Base-by-base conservation (phyloP, 2,888 invertebrate species). In the Oxycera nigricornis region DNA sequence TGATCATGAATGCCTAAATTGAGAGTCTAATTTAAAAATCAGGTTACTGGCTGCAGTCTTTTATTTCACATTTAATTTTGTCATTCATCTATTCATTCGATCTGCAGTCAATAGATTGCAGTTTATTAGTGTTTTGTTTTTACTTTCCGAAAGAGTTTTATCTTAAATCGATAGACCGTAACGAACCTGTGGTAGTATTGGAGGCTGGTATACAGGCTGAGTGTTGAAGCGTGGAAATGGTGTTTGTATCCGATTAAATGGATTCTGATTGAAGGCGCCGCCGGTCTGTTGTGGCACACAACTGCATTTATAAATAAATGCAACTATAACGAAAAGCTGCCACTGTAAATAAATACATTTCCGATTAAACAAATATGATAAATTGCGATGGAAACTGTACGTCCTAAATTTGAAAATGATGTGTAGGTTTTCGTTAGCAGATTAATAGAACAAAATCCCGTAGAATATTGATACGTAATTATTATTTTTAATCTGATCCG, bases 121-220 rank as follows among this genome's bases (percentile, higher is more conserved):
- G 11, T 46, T 11, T 7, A 46, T 46, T 17, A 46, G 46, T 46
- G 3, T 11, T 2, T 46, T 46, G 14, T 7, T 7, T 35, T 11
- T 17, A 46, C 11, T 3, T 7, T 46, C n/a, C 46, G 3, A 46
- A 46, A 2, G 14, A 3, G 17, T n/a, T 46, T 46, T 14, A n/a
- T 46, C 46, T 46, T 3, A 7, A 46, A 46, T 46, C 46, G 17
- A 46, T 46, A 46, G 59, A 59, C 26, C 72, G 52, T n/a, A 50
- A 78, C 77, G 77, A 75, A 81, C 81, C 79, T 81, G 80, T 22
- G 81, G 79, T 20, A 80, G 76, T 26, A 80, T 73, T n/a, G 81
- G 81, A 11, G 80, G 79, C 46, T 68, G 75, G 75, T 76, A 61
- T 59, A 75, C 77, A 65, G 79, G 79, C 26, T 75, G 76, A 46